phyloP scores from a whole-genome alignment of 2,888 invertebrate genomes.

The Cantharis nigra region DNA sequence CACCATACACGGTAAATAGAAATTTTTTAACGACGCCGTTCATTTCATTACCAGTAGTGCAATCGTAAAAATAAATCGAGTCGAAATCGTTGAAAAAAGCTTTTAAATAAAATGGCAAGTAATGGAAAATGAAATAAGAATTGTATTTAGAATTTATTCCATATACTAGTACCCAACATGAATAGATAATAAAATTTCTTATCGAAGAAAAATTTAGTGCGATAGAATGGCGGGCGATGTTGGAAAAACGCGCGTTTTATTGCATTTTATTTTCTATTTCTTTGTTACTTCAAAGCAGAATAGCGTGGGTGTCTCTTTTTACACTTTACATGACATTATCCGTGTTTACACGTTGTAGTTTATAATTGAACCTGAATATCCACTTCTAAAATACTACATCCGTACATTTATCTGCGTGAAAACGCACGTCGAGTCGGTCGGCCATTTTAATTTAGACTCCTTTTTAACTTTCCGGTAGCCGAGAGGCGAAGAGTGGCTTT shows the following conservation, averaged over 20 bases:
- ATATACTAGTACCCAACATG: neutral
- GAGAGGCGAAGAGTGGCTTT: constrained; percentile 3
- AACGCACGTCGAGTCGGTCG: constrained; percentile 12
- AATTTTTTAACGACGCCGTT: neutral
- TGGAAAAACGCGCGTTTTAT: neutral
- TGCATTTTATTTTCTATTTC: neutral
- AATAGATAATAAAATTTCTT: neutral
- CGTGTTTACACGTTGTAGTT: neutral
- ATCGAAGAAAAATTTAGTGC: neutral
- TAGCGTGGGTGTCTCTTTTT: neutral
- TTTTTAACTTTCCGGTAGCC: neutral
- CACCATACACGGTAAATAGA: neutral
- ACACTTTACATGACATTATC: neutral
- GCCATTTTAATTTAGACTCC: constrained; percentile 14
- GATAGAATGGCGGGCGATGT: neutral
- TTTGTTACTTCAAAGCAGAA: neutral
- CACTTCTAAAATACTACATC: neutral
- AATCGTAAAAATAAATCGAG: neutral
- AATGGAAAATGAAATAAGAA: neutral
- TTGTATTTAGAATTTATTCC: neutral
- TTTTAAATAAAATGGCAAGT: neutral
- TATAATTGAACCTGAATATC: neutral
- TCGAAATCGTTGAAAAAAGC: neutral
- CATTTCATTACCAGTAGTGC: neutral
- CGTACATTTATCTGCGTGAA: neutral